A percentile compares a stretch with the other conserved stretches of the same genome.
Conservation (phyloP, 2,797 vertebrate species). For the Benthosema pterotum region DNA sequence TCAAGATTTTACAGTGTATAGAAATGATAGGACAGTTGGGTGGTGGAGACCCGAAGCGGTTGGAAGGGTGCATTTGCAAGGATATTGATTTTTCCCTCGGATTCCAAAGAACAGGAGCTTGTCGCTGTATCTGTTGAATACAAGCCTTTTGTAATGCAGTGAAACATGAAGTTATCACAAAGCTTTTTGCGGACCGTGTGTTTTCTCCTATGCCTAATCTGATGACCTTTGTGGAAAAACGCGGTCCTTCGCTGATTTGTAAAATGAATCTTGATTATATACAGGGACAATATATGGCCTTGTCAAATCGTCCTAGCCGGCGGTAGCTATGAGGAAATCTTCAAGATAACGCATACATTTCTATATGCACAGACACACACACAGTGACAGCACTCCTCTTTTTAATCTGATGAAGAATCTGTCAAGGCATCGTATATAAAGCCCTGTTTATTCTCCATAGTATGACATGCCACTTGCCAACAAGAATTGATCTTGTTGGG, state of each 20-base stretch:
- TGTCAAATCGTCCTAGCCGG: conserved; percentile 15
- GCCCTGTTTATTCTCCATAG: too few relatives aligned
- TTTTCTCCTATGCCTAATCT: conserved; percentile 28
- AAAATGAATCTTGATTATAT: conserved; percentile 27
- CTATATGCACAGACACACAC: conserved; percentile 1
- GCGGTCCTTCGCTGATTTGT: conserved; percentile 41
- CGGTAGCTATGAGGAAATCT: not conserved
- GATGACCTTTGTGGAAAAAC: conserved; percentile 44
- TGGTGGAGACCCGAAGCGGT: conserved; percentile 20
- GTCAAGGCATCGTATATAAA: not conserved
- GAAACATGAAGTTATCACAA: conserved; percentile 58
- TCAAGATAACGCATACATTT: conserved; percentile 21
- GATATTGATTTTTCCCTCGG: conserved; percentile 67
- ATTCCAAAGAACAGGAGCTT: conserved; percentile 63
- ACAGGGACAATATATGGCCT: conserved; percentile 30
- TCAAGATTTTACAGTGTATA: conserved; percentile 10
- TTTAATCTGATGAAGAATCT: not conserved
- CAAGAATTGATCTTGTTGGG: too few relatives aligned
- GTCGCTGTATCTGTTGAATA: conserved; percentile 52
- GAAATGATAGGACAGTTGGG: conserved; percentile 50
- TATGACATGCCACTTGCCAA: too few relatives aligned
- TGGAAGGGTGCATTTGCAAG: conserved; percentile 47
- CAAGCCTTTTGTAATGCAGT: conserved; percentile 52
- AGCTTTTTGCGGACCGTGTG: conserved; percentile 18
- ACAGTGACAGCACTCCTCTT: not conserved